Evolutionary conservation across 1,140 invertebrate genomes (phyloP), one percentile per base, ranked within the genome.

Genomic region (Anagrus nilaparvatae): DNA sequence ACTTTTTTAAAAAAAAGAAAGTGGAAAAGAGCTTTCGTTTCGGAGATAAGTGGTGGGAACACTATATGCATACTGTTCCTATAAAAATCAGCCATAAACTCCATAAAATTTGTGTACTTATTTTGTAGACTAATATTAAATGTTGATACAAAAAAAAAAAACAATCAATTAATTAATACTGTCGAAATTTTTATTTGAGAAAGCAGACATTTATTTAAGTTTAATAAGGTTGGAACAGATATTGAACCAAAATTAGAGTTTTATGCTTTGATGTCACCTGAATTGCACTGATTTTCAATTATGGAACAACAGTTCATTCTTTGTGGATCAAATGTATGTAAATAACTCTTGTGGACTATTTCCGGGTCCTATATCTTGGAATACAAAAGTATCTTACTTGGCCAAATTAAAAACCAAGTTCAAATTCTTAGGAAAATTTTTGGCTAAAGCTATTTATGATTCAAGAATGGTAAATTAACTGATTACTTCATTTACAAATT

Each of bases 381-480:
- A 81, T 49, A 80, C 84, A n/a, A 91, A 95, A 69, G 78, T 87
- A 19, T 79, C 82, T 17, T 79, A 88, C 53, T 72, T 96, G 34
- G 87, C 86, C 8, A 89, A 90, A 65, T 73, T 92, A 32, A 92
- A 93, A 61, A 77, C 80, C 25, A 97, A 96, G 67, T 98, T 97
- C 64, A 84, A 91, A 56, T 94, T 99, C 57, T 72, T 98, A 28
- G 96, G 96, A 14, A 97, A 96, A 59, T 93, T 99, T 60, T 94
- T 99, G 87, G 96, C 94, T 1, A 98, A 98, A 69, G 91, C 96
- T 19, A 82, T 99, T 25, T 94, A 97, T 81, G 96, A 99, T 70
- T 97, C 91, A 5, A 78, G 96, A 75, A 96, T 99, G 92, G 92
- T 97, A 69, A 75, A 63, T 59, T 48, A 50, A n/a, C n/a, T n/a